phyloP scores from a whole-genome alignment of 2,888 invertebrate genomes.

The Bedellia somnulentella region DNA sequence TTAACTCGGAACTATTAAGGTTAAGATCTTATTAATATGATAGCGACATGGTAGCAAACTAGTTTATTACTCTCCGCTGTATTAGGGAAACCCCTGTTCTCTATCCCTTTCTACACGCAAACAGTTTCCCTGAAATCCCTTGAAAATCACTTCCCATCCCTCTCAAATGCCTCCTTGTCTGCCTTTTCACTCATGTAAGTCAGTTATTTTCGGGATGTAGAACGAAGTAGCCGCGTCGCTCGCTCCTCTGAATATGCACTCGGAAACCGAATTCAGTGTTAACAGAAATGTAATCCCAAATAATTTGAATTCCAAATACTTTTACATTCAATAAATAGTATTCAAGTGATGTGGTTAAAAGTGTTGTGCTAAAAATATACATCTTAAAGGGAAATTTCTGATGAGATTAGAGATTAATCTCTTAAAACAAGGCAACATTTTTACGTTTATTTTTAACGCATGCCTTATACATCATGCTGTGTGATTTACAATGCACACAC shows the following conservation, averaged over 20 bases:
- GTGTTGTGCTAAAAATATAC: too few species aligned
- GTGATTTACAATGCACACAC: conserved; percentile 24
- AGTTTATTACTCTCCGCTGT: too few species aligned
- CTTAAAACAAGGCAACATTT: conserved; percentile 25
- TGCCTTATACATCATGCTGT: conserved; percentile 25
- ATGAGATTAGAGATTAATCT: conserved; percentile 34
- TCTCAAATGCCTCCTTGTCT: conserved; percentile 32
- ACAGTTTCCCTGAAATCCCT: conserved; percentile 25
- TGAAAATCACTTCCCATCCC: conserved; percentile 31
- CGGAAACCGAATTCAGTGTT: too few species aligned
- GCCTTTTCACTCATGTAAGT: conserved; percentile 56
- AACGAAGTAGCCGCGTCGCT: neutral
- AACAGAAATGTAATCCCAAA: too few species aligned
- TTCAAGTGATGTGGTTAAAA: too few species aligned
- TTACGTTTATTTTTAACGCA: conserved; percentile 27
- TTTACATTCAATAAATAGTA: too few species aligned
- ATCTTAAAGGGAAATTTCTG: conserved; percentile 24
- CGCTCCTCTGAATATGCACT: neutral
- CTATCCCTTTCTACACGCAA: conserved; percentile 29
- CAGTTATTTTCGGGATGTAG: conserved; percentile 27
- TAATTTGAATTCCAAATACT: too few species aligned
- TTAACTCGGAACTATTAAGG: too few species aligned
- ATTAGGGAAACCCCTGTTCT: conserved; percentile 28
- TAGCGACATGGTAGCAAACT: too few species aligned
- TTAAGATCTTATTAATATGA: too few species aligned